phyloP scores from a whole-genome alignment of 2,797 vertebrate species.

The Garrulus glandarius region DNA sequence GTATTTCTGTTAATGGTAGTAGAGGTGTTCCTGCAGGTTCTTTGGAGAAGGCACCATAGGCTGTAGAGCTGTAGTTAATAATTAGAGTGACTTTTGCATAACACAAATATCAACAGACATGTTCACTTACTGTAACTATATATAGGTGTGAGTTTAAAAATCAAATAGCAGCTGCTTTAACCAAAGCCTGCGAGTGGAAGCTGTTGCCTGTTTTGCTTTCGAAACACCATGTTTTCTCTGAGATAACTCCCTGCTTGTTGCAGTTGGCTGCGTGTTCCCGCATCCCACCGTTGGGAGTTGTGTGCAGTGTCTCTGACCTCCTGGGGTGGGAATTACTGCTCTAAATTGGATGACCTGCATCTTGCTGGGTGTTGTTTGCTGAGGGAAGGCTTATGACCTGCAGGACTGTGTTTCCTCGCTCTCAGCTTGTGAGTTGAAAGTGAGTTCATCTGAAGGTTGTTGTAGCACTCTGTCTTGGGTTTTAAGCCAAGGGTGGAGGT shows the following conservation, averaged over 20 bases:
- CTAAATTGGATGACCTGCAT: not conserved
- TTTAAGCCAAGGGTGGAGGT: not conserved
- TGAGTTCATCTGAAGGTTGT: not conserved
- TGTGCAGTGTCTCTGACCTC: not conserved
- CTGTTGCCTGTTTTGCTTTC: not conserved
- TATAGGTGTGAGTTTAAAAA: not conserved
- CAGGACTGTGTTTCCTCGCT: not conserved
- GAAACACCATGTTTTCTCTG: fast-evolving
- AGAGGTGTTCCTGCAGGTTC: not conserved
- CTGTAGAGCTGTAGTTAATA: not conserved
- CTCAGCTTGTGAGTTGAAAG: not conserved
- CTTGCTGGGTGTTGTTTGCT: not conserved
- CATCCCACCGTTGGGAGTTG: fast-evolving
- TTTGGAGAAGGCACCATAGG: not conserved
- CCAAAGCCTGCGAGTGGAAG: not conserved
- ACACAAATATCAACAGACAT: not conserved
- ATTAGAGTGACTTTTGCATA: not conserved
- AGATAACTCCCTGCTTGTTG: not conserved
- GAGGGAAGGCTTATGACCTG: not conserved
- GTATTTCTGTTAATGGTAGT: not conserved
- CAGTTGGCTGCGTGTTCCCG: fast-evolving
- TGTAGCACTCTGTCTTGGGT: not conserved
- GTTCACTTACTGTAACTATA: not conserved
- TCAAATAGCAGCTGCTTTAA: not conserved
- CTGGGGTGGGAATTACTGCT: not conserved